These are phyloP conservation scores for Glossophaga mutica DNA, from an alignment of 2,797 vertebrate genomes.

Conservation along the genomic window DNA sequence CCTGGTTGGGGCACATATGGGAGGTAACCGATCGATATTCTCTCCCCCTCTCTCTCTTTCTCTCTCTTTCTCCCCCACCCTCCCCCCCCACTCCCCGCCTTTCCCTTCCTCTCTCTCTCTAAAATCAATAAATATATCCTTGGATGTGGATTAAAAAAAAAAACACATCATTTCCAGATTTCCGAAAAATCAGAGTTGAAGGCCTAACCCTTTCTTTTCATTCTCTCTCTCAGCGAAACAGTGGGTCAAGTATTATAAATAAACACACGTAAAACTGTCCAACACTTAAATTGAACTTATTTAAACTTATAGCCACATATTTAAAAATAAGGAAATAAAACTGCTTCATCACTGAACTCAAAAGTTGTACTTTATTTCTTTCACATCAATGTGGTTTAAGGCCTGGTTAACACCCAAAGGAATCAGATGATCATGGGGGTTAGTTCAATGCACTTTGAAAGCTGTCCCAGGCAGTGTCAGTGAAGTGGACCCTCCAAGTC, in stretches of 20 bases:
- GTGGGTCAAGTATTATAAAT: not conserved
- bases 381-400: not conserved
- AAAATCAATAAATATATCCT: not conserved
- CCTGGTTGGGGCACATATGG: not conserved
- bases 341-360: not conserved
- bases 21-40: not conserved
- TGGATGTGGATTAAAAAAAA: not conserved
- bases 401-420: not conserved
- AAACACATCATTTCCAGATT: constrained; percentile 14
- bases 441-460: not conserved
- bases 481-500: not conserved
- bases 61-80: too few relatives aligned
- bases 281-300: not conserved
- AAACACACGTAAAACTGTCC: not conserved
- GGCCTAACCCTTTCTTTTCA: not conserved
- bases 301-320: not conserved
- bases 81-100: not conserved
- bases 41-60: too few relatives aligned
- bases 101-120: not conserved
- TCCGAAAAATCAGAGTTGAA: not conserved
- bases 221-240: not conserved
- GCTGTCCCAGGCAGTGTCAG: not conserved
- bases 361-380: constrained; percentile 16
- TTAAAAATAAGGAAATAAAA: constrained; percentile 45
- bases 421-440: not conserved